Base-by-base conservation (phyloP, 2,113 vertebrate genomes). In the Catharus fuscescens region DNA sequence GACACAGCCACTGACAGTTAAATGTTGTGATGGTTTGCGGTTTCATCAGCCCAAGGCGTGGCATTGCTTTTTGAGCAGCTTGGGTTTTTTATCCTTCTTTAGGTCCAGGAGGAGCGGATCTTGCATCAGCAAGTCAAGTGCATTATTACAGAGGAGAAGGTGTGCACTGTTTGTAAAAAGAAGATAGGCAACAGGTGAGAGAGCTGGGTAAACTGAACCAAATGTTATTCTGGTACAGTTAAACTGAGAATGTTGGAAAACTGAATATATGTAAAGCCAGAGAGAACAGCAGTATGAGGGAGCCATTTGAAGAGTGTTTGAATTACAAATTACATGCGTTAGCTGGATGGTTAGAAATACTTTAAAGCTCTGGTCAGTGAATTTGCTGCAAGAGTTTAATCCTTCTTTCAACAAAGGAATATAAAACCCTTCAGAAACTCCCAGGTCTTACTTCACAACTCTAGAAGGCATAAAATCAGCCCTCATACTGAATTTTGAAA, bases 121-220 rank as follows among this genome's bases (percentile, higher is more conserved):
- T 98, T 99, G 87, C 99, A 99, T 97, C 99, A 99, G 96, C 99
- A 99, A 97, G 98, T 99, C 15, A 99, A 99, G 90, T 99, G 99
- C n/a, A 98, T 99, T 96, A 99, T 99, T 92, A 99, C 99, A 4
- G 99, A 99, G 80, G 99, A 99, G 93, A 99, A 99, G 92, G 99
- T 99, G 95, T 99, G 99, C 97, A 98, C 98, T 95, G 99, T 99
- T 34, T 99, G 99, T 95, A 99, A 99, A 97, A 99, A 99, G 98
- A 99, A 99, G 95, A 99, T 99, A 53, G 99, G 99, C 72, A 99
- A 99, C 98, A 99, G 99, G 99, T 99, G 95, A 95, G 97, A 92
- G 65, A 71, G 31, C 56, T 71, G 83, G 56, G 42, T 73, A 26
- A 91, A 61, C 14, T 26, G 26, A 60, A 48, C 67, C 14, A 54